Percentiles rank a stretch among this genome's conserved stretches.
Conservation (phyloP, 2,888 invertebrate species). For the Heliothis peltigera region DNA sequence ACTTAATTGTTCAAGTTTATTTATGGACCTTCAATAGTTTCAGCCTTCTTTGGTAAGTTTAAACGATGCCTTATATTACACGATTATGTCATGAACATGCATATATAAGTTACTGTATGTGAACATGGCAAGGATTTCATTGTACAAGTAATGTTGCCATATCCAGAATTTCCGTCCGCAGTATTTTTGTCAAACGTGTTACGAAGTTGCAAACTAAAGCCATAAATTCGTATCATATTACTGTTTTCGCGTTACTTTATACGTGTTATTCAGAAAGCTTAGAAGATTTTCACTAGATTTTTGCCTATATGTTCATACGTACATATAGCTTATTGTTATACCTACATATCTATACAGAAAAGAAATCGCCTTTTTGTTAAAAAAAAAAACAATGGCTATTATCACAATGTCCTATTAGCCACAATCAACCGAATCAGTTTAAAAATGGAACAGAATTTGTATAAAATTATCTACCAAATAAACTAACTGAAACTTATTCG, state of each 20-base stretch:
- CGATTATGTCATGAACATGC: constrained; percentile 33
- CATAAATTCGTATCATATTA: constrained; percentile 55
- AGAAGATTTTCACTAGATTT: constrained; percentile 17
- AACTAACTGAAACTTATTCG: too few relatives aligned
- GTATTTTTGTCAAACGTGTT: constrained; percentile 45
- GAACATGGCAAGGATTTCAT: constrained; percentile 41
- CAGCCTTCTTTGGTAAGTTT: not conserved
- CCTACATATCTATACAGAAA: too few relatives aligned
- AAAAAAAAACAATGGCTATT: too few relatives aligned
- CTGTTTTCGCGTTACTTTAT: constrained; percentile 41
- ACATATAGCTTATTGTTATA: too few relatives aligned
- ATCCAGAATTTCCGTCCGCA: constrained; percentile 29
- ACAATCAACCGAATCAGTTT: too few relatives aligned
- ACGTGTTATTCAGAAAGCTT: constrained; percentile 21
- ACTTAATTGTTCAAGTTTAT: too few relatives aligned
- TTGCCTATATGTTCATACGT: constrained; percentile 9
- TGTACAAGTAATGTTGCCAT: constrained; percentile 31
- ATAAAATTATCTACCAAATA: too few relatives aligned
- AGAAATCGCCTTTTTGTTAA: constrained; percentile 10
- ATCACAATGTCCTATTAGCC: too few relatives aligned
- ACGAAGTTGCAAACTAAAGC: constrained; percentile 36
- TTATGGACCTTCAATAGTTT: too few relatives aligned
- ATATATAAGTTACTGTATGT: too few relatives aligned
- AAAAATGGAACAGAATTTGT: too few relatives aligned
- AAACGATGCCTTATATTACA: not conserved